phyloP scores from a whole-genome alignment of 1,140 invertebrate genomes.

The Brachystomella parvula region DNA sequence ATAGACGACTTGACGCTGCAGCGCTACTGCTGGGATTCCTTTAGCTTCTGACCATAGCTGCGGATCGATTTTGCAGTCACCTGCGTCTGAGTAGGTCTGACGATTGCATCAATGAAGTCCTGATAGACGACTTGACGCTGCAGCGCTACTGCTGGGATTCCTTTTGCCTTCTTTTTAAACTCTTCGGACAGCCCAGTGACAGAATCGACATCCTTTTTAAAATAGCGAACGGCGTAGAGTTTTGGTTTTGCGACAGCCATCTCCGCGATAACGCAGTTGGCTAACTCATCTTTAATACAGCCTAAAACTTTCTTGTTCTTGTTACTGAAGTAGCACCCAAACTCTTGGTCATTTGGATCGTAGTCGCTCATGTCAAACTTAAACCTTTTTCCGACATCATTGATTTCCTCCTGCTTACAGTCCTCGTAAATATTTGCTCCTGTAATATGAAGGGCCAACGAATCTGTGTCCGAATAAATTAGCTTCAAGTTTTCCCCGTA shows the following conservation, averaged over 20 bases:
- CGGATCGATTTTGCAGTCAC: neutral
- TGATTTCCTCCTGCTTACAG: neutral
- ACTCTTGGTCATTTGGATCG: neutral
- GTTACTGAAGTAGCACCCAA: neutral
- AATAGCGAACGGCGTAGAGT: neutral
- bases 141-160: neutral
- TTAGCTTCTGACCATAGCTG: neutral
- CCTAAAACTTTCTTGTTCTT: neutral
- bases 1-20: neutral
- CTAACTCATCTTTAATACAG: neutral
- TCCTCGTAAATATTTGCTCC: conserved; percentile 14
- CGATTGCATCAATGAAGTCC: neutral
- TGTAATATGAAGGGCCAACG: neutral
- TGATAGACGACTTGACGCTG: neutral
- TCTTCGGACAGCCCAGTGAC: neutral
- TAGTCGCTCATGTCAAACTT: neutral
- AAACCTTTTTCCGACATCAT: too few relatives aligned
- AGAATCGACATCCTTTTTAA: neutral
- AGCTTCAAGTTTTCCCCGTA: neutral
- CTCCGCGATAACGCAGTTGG: neutral
- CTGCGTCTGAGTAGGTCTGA: neutral
- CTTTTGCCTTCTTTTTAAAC: neutral
- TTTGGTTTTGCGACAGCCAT: conserved; percentile 1
- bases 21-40: neutral
- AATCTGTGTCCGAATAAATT: conserved; percentile 15